phyloP scores from a whole-genome alignment of 2,888 invertebrate species.

The Andrena marginata region DNA sequence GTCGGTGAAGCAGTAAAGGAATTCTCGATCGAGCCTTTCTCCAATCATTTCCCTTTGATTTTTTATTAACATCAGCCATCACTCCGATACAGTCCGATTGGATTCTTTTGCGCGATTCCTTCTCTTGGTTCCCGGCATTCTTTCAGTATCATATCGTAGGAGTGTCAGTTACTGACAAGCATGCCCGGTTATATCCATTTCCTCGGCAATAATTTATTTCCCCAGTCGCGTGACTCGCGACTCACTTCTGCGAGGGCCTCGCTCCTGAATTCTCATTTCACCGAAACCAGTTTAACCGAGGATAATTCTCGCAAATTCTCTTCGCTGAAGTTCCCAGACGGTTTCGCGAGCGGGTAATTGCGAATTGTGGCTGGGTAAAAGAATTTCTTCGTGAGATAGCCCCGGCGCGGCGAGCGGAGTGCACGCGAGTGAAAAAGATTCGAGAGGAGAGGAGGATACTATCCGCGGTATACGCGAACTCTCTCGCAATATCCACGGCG shows the following conservation, averaged over 20 bases:
- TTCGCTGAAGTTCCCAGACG: slow-evolving; percentile 28
- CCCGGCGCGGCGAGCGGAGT: background rate
- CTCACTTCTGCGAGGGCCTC: background rate
- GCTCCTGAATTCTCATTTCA: background rate
- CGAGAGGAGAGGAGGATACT: slow-evolving; percentile 11
- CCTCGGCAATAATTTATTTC: background rate
- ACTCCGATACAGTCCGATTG: background rate
- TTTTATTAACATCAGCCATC: background rate
- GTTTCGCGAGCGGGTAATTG: slow-evolving; percentile 8
- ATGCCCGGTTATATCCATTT: background rate
- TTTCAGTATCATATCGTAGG: too few relatives aligned
- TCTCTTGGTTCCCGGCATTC: background rate
- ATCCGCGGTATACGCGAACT: slow-evolving; percentile 35
- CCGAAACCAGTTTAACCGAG: background rate
- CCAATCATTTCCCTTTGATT: background rate
- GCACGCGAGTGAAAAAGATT: background rate
- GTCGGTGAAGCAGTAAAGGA: background rate
- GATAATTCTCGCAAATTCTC: slow-evolving; percentile 40
- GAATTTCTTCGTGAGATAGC: slow-evolving; percentile 53
- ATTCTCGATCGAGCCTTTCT: slow-evolving; percentile 1
- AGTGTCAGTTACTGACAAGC: background rate
- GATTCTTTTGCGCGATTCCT: background rate
- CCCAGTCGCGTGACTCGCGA: background rate
- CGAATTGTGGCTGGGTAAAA: slow-evolving; percentile 47
- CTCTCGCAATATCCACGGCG: slow-evolving; percentile 44